Percentiles rank a stretch among this genome's conserved stretches.
Conservation (phyloP, 2,888 invertebrate genomes). For the Anorthoa munda region DNA sequence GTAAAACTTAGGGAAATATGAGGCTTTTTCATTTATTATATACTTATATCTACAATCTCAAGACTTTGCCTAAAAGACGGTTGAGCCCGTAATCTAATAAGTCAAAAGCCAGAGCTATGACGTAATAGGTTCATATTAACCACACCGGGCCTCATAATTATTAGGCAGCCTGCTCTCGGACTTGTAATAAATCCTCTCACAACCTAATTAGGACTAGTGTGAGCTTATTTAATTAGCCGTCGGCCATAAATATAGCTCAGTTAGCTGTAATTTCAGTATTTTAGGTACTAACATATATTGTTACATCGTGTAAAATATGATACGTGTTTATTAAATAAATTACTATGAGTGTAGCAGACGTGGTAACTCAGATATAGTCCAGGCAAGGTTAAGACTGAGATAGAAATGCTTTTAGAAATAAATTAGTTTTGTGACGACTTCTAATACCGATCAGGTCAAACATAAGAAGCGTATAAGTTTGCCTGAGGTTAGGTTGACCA, state of each 20-base stretch:
- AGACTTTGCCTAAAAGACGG: not conserved
- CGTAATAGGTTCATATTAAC: conserved; percentile 17
- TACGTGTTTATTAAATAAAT: conserved; percentile 24
- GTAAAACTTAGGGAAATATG: too few species aligned
- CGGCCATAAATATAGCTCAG: conserved; percentile 47
- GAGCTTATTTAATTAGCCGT: conserved; percentile 55
- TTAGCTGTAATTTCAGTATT: conserved; percentile 32
- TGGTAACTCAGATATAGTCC: not conserved
- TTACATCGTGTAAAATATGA: conserved; percentile 28
- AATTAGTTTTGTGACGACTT: too few species aligned
- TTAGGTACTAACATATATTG: conserved; percentile 21
- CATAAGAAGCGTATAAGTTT: too few species aligned
- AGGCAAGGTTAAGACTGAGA: not conserved
- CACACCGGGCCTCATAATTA: conserved; percentile 16
- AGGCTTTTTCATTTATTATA: too few species aligned
- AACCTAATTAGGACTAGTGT: conserved; percentile 54
- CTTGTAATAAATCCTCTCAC: conserved; percentile 49
- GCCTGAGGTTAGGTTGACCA: too few species aligned
- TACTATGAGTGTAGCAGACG: not conserved
- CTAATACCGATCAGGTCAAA: too few species aligned
- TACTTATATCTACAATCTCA: too few species aligned
- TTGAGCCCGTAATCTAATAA: conserved; percentile 11
- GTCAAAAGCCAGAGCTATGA: conserved; percentile 11
- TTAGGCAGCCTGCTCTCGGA: conserved; percentile 17
- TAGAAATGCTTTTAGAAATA: not conserved